phyloP scores from a whole-genome alignment of 1,140 invertebrate species.

The Drosophila elegans region DNA sequence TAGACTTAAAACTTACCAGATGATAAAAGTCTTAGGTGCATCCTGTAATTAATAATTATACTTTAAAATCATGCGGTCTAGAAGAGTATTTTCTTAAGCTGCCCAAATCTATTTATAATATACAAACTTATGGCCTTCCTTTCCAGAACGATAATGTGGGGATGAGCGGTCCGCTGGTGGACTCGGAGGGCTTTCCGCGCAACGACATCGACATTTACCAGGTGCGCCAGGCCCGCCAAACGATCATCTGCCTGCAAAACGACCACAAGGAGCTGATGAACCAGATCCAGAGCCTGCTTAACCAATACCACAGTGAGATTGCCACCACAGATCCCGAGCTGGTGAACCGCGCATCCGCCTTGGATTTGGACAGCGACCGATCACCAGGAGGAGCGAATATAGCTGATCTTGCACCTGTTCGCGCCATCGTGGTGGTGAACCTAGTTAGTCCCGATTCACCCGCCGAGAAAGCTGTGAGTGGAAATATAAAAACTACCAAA shows the following conservation, averaged over 20 bases:
- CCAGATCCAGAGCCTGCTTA: conserved; percentile 91
- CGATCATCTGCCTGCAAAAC: conserved; percentile 96
- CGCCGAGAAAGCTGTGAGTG: conserved; percentile 90
- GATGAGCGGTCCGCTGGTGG: conserved; percentile 94
- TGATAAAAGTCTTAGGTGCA: too few species aligned
- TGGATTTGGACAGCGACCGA: conserved; percentile 50
- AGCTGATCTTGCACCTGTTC: conserved; percentile 2
- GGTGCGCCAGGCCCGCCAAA: conserved; percentile 93
- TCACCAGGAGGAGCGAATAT: conserved; percentile 31
- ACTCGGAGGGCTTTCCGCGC: conserved; percentile 93
- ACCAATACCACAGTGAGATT: conserved; percentile 85
- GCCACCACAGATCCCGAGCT: conserved; percentile 71
- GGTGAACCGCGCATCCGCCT: conserved; percentile 64
- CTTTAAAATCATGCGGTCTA: too few species aligned
- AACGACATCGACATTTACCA: conserved; percentile 96
- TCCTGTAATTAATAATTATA: too few species aligned
- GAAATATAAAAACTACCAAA: not conserved
- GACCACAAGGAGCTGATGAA: conserved; percentile 95
- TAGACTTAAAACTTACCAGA: too few species aligned
- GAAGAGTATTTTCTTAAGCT: too few species aligned
- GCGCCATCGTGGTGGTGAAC: conserved; percentile 90
- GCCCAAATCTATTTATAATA: too few species aligned
- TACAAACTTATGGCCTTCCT: too few species aligned
- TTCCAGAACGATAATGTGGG: conserved; percentile 91
- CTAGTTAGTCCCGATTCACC: conserved; percentile 92